phyloP scores from a whole-genome alignment of 2,888 invertebrate genomes.

The Meandrusa payeni region DNA sequence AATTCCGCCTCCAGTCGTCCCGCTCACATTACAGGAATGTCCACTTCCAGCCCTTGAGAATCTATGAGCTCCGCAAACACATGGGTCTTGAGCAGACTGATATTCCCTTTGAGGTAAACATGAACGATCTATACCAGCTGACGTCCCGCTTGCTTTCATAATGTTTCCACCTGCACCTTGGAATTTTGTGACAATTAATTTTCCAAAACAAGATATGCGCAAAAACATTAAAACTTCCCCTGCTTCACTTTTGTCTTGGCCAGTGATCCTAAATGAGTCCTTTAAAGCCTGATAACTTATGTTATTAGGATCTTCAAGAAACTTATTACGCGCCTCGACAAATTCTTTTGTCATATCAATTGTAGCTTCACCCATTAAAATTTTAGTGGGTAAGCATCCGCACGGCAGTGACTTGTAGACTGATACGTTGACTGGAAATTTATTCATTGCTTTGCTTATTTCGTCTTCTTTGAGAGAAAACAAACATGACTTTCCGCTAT shows the following conservation, averaged over 20 bases:
- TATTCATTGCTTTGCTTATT: slow-evolving; percentile 70
- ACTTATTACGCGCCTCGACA: slow-evolving; percentile 75
- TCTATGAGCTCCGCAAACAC: slow-evolving; percentile 57
- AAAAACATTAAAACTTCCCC: slow-evolving; percentile 83
- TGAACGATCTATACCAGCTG: slow-evolving; percentile 53
- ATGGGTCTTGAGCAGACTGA: slow-evolving; percentile 55
- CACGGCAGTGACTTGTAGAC: slow-evolving; percentile 82
- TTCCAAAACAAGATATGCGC: slow-evolving; percentile 84
- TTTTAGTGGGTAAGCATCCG: slow-evolving; percentile 82
- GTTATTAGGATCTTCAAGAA: slow-evolving; percentile 64
- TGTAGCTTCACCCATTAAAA: slow-evolving; percentile 78
- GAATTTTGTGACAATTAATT: slow-evolving; percentile 83
- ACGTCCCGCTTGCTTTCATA: slow-evolving; percentile 37
- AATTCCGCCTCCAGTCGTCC: slow-evolving; percentile 36
- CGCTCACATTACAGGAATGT: slow-evolving; percentile 33
- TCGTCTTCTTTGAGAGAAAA: slow-evolving; percentile 81
- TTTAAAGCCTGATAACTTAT: slow-evolving; percentile 81
- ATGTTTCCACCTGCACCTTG: slow-evolving; percentile 63
- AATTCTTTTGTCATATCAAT: slow-evolving; percentile 83
- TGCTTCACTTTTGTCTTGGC: slow-evolving; percentile 68
- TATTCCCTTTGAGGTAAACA: slow-evolving; percentile 54
- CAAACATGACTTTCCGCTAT: slow-evolving; percentile 85
- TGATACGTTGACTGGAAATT: slow-evolving; percentile 79
- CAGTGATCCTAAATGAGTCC: slow-evolving; percentile 79
- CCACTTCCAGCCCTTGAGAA: slow-evolving; percentile 29